Base-by-base conservation (phyloP, 2,888 invertebrate species). In the Portevinia maculata region DNA sequence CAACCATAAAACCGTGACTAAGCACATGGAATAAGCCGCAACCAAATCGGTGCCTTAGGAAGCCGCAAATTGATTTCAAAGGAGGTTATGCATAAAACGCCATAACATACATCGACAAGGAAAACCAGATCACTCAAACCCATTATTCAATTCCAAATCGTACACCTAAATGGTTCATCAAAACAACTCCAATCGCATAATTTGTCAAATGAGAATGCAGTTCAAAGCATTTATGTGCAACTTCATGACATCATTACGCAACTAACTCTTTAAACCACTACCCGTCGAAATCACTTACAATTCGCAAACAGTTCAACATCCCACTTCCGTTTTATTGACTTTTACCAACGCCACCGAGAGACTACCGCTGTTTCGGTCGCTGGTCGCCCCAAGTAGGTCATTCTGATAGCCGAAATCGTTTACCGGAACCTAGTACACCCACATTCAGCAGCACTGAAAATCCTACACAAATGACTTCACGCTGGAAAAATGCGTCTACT, bases 381-480 rank as follows among this genome's bases (percentile, higher is more conserved):
- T 50, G 64, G 32, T 39, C 50, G 53, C 52, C 59, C 48, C 59
- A 65, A 79, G 79, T 79, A 59, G 79, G 79, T 75, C 79, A 75
- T 48, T 78, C 30, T 53, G 59, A 59, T 53, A 67, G 60, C 59
- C 46, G 3, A 74, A 79, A 53, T 55, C 74, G 39, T 70, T 75
- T 75, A 69, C 79, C 79, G 79, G 79, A 79, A 79, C 79, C 41
- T 52, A 75, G 50, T 48, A 48, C 79, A 69, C 69, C 62, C 79
- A 37, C 21, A 11, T 30, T 30, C 30, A 28, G 28, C 24, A 41
- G 48, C 76, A 71, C 39, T 1, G 39, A 53, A 13, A 39, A n/a
- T 15, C 67, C 53, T 28, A 70, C 24, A 15, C 41, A n/a, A 55
- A 48, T 48, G 55, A 32, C 62, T 24, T 24, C 24, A 24, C 24